A percentile compares a stretch with the other conserved stretches of the same genome.
Evolutionary conservation across 2,113 vertebrate genomes (phyloP).

Genomic region (Gopherus evgoodei): DNA sequence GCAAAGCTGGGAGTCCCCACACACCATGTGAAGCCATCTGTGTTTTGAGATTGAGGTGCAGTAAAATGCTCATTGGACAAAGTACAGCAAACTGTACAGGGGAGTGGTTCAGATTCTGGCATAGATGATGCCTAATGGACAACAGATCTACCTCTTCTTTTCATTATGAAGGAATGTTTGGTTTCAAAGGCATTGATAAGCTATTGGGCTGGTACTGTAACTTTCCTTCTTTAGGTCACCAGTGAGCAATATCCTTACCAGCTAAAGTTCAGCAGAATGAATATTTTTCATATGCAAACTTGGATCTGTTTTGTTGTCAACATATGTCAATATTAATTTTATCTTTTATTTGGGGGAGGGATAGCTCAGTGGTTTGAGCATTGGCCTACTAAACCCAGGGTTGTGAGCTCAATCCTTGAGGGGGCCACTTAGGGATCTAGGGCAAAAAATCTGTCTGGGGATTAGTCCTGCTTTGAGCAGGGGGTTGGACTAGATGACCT

Average conservation of each 20-base stretch:
- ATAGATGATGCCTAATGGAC: not conserved
- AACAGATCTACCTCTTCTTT: not conserved
- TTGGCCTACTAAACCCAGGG: no score
- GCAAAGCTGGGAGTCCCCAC: not conserved
- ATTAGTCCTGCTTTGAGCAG: no score
- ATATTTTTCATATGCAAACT: fast-evolving
- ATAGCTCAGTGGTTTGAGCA: no score
- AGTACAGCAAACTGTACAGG: fast-evolving
- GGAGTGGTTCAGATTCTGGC: not conserved
- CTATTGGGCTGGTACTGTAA: fast-evolving
- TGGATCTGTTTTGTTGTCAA: no score
- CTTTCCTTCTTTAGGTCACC: not conserved
- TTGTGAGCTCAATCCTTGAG: no score
- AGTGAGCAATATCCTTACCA: not conserved
- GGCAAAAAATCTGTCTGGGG: no score
- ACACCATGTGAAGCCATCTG: not conserved
- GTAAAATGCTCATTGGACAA: fast-evolving
- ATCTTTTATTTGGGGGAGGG: no score
- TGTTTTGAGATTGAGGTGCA: fast-evolving
- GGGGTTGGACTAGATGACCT: no score
- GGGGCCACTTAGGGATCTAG: no score
- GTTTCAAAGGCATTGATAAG: no score
- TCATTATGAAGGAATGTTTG: not conserved
- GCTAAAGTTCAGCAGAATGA: not conserved
- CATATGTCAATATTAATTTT: no score